A percentile compares a stretch with the other conserved stretches of the same genome.
Conservation (phyloP, 2,888 invertebrate species). For the Thereva unica region DNA sequence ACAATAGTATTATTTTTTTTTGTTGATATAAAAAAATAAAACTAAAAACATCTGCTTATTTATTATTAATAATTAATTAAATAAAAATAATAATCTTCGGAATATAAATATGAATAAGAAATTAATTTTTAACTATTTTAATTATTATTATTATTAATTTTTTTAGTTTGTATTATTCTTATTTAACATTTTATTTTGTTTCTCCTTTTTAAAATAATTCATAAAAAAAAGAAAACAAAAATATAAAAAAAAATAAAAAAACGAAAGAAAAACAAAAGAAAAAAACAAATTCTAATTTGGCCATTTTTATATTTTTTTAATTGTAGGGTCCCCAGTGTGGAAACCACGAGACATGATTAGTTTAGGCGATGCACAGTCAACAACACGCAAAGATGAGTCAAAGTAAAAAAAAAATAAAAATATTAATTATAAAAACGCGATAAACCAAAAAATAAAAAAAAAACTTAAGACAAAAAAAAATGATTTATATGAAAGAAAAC, state of each 20-base stretch:
- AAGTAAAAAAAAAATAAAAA: slow-evolving; percentile 52
- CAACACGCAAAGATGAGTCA: slow-evolving; percentile 61
- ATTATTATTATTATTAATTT: background rate
- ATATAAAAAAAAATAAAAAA: slow-evolving; percentile 38
- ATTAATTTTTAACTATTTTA: too few relatives aligned
- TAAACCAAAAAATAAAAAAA: slow-evolving; percentile 37
- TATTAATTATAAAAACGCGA: slow-evolving; percentile 38
- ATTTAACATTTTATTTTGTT: slow-evolving; percentile 11
- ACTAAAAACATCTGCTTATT: background rate
- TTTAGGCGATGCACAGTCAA: slow-evolving; percentile 62
- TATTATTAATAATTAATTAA: background rate
- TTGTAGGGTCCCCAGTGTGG: slow-evolving; percentile 97
- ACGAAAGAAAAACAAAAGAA: slow-evolving; percentile 42
- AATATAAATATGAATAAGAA: too few relatives aligned
- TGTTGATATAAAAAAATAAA: background rate
- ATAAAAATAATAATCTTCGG: background rate
- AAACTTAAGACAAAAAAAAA: slow-evolving; percentile 42
- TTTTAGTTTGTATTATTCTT: background rate
- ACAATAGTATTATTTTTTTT: background rate
- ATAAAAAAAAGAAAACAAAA: slow-evolving; percentile 35
- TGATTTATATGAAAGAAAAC: slow-evolving; percentile 46
- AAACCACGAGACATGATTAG: slow-evolving; percentile 88
- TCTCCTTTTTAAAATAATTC: slow-evolving; percentile 13
- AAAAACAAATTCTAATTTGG: slow-evolving; percentile 48
- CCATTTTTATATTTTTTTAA: slow-evolving; percentile 61